phyloP scores from a whole-genome alignment of 2,797 vertebrate species.

The Diplodus sargus region DNA sequence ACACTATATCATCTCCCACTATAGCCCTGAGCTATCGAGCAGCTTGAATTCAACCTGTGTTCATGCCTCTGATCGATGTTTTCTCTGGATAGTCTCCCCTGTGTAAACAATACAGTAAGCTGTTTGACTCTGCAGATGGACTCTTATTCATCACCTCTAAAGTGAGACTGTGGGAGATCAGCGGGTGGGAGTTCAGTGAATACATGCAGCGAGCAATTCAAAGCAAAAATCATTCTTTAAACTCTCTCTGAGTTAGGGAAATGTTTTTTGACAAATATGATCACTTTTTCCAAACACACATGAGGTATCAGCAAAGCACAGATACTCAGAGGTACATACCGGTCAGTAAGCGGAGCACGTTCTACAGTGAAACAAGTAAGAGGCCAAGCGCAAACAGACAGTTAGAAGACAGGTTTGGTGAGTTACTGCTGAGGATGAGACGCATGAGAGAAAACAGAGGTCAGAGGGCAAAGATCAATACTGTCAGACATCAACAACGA shows the following conservation, averaged over 20 bases:
- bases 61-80: slow-evolving; percentile 72
- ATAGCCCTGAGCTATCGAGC: slow-evolving; percentile 60
- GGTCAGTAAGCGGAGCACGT: background rate
- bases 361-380: slow-evolving; percentile 1
- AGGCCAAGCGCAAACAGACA: background rate
- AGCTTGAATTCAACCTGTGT: slow-evolving; percentile 60
- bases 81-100: slow-evolving; percentile 64
- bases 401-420: background rate
- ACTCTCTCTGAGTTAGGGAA: slow-evolving; percentile 24
- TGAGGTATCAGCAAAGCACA: background rate
- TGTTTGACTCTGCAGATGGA: slow-evolving; percentile 72
- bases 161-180: slow-evolving; percentile 63
- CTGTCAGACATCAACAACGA: background rate
- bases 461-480: slow-evolving; percentile 26
- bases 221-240: slow-evolving; percentile 42
- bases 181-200: slow-evolving; percentile 44
- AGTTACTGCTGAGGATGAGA: slow-evolving; percentile 9
- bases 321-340: background rate
- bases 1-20: slow-evolving; percentile 67
- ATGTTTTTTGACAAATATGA: slow-evolving; percentile 31
- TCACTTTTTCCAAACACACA: slow-evolving; percentile 28
- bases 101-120: slow-evolving; percentile 79
- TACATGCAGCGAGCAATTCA: slow-evolving; percentile 46
- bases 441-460: slow-evolving; percentile 5
- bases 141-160: slow-evolving; percentile 74